A percentile compares a stretch with the other conserved stretches of the same genome.
Conservation (phyloP, 2,888 invertebrate species). For the Chalcosyrphus nemorum region DNA sequence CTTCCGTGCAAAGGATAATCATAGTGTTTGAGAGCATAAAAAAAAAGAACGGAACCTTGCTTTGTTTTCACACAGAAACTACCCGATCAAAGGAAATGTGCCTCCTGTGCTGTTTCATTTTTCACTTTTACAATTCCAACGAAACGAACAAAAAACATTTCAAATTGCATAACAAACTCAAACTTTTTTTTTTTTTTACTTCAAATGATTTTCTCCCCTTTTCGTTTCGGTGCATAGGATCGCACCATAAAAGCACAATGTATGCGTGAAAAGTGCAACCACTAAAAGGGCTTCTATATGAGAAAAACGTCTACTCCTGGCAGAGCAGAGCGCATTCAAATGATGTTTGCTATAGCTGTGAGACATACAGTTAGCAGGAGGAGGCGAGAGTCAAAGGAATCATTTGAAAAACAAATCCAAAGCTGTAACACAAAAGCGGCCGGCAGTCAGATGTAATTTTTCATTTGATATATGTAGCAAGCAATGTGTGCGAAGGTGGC, state of each 20-base stretch:
- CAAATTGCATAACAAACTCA: conserved; percentile 28
- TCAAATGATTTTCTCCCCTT: conserved; percentile 3
- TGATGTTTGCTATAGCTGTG: background rate
- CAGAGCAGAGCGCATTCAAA: conserved; percentile 2
- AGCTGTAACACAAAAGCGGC: conserved; percentile 1
- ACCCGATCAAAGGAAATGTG: conserved; percentile 27
- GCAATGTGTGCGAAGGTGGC: background rate
- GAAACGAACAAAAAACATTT: background rate
- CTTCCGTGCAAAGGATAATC: background rate
- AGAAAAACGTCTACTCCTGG: background rate
- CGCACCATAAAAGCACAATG: background rate
- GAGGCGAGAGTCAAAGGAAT: conserved; percentile 14
- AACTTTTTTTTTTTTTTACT: conserved; percentile 14
- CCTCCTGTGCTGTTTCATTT: background rate
- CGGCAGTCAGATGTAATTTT: conserved; percentile 19
- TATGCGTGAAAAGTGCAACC: conserved; percentile 31
- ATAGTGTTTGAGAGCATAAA: conserved; percentile 6
- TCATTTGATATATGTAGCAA: conserved; percentile 3
- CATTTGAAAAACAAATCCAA: conserved; percentile 14
- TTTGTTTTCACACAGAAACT: background rate
- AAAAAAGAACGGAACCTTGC: background rate
- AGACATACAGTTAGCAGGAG: background rate
- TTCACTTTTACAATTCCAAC: background rate
- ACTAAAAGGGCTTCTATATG: conserved; percentile 1
- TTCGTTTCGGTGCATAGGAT: background rate